Evolutionary conservation across 2,888 invertebrate species (phyloP).

Genomic region (Nemotelus nigrinus): DNA sequence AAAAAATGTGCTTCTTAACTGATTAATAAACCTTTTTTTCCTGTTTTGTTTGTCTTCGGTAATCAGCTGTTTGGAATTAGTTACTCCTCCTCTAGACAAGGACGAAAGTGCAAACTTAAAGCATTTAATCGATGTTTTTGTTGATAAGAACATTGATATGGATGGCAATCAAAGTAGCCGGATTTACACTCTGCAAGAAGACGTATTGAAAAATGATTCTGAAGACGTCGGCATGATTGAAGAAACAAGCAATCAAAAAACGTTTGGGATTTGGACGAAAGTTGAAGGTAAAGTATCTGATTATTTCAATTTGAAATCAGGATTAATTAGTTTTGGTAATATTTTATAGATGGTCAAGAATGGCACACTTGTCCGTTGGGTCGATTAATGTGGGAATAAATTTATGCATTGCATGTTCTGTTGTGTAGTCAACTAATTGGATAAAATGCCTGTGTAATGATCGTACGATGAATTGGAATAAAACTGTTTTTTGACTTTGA

Average conservation of each 20-base stretch:
- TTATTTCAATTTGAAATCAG: neutral
- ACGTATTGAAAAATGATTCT: slow-evolving; percentile 9
- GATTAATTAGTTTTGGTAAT: slow-evolving; percentile 8
- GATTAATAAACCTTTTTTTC: neutral
- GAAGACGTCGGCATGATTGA: slow-evolving; percentile 19
- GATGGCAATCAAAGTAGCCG: slow-evolving; percentile 15
- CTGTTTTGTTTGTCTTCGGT: neutral
- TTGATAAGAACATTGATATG: slow-evolving; percentile 44
- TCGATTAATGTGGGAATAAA: slow-evolving; percentile 58
- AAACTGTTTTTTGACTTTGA: too few relatives aligned
- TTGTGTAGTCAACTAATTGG: too few relatives aligned
- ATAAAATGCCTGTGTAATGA: too few relatives aligned
- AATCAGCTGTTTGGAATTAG: slow-evolving; percentile 57
- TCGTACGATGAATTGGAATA: too few relatives aligned
- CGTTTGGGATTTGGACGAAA: slow-evolving; percentile 58
- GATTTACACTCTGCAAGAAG: slow-evolving; percentile 1
- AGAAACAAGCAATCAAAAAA: slow-evolving; percentile 39
- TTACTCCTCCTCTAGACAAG: slow-evolving; percentile 56
- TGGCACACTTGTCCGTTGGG: slow-evolving; percentile 61
- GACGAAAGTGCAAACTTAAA: slow-evolving; percentile 53
- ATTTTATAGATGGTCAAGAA: slow-evolving; percentile 53
- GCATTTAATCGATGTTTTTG: slow-evolving; percentile 53
- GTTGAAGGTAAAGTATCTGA: slow-evolving; percentile 54
- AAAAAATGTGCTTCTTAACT: neutral
- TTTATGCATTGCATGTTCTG: too few relatives aligned